A percentile compares a stretch with the other conserved stretches of the same genome.
These are phyloP conservation scores for Tanypteryx hageni DNA, from an alignment of 2,888 invertebrate species.

Conservation along the genomic window DNA sequence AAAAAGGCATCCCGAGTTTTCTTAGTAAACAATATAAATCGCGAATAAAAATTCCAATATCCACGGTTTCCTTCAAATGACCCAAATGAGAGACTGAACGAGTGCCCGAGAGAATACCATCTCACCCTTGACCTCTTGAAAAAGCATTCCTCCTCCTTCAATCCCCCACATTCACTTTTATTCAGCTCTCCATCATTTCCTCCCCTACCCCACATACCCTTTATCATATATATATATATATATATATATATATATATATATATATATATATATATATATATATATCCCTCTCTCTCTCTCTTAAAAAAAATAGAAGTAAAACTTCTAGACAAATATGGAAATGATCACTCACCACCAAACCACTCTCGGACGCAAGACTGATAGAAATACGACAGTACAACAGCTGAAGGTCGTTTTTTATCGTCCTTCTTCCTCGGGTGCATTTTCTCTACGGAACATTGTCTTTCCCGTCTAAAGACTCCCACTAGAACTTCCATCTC, in stretches of 20 bases:
- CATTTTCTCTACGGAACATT: slow-evolving; percentile 24
- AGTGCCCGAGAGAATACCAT: background rate
- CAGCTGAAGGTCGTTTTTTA: background rate
- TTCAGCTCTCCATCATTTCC: too few species aligned
- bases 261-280: too few species aligned
- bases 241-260: too few species aligned
- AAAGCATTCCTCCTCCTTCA: background rate
- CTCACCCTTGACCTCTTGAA: background rate
- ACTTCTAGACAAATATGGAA: background rate
- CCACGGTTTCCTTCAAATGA: background rate
- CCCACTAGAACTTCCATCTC: background rate
- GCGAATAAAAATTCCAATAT: background rate
- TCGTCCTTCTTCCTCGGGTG: background rate
- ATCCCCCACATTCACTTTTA: too few species aligned
- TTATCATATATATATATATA: too few species aligned
- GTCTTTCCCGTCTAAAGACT: background rate
- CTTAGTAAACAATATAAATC: slow-evolving; percentile 18
- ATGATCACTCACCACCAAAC: slow-evolving; percentile 9
- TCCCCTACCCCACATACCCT: too few species aligned
- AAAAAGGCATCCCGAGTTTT: background rate
- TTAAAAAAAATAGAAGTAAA: background rate
- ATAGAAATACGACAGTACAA: background rate
- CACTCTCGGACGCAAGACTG: background rate
- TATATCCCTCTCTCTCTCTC: too few species aligned
- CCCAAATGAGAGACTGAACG: background rate